A percentile compares a stretch with the other conserved stretches of the same genome.
Evolutionary conservation across 1,140 invertebrate genomes (phyloP).

Genomic region (Lutraria rhynchaena): DNA sequence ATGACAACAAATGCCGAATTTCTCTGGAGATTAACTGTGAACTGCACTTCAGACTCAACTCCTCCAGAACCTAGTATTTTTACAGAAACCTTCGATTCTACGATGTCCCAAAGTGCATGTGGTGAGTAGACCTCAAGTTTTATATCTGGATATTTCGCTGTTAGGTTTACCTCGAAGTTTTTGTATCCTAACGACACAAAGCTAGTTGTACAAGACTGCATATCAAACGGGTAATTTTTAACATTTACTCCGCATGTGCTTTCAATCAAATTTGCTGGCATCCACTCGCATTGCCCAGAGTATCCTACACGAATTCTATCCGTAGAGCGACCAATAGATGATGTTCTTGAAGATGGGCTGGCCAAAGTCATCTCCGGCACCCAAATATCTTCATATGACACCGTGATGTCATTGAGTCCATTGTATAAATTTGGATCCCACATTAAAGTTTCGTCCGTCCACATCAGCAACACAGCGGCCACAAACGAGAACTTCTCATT

Average conservation of each 20-base stretch:
- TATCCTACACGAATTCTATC: conserved; percentile 6
- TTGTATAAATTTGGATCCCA: conserved; percentile 13
- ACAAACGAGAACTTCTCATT: conserved; percentile 51
- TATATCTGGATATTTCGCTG: not conserved
- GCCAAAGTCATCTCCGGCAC: conserved; percentile 47
- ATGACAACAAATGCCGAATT: conserved; percentile 82
- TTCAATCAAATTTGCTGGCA: conserved; percentile 88
- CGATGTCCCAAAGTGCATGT: conserved; percentile 1
- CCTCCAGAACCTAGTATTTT: not conserved
- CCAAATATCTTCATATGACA: conserved; percentile 52
- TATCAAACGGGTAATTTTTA: conserved; percentile 97
- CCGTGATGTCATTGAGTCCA: not conserved
- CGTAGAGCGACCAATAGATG: conserved; percentile 8
- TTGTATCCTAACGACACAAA: conserved; percentile 94
- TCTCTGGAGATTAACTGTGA: conserved; percentile 60
- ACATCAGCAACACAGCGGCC: conserved; percentile 33
- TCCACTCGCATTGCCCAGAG: conserved; percentile 10
- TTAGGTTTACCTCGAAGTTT: conserved; percentile 20
- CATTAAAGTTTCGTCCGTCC: conserved; percentile 45
- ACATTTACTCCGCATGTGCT: conserved; percentile 99
- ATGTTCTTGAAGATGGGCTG: conserved; percentile 12
- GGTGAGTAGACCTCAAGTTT: not conserved
- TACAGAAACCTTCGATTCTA: not conserved
- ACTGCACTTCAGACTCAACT: conserved; percentile 3
- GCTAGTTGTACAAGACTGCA: conserved; percentile 98